Base-by-base conservation (phyloP, 2,888 invertebrate species). In the Andricus curvator region DNA sequence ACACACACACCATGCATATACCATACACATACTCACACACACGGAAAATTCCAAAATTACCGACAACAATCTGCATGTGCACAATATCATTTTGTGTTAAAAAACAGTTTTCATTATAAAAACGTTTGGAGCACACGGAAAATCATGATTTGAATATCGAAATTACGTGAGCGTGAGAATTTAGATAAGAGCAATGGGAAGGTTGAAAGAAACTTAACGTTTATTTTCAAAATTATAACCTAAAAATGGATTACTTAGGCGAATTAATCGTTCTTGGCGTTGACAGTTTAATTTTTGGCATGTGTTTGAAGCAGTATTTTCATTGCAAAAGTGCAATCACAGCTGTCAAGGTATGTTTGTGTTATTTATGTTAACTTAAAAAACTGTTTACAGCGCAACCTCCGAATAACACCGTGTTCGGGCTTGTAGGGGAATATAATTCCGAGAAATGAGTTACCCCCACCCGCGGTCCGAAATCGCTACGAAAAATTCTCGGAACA, bases 181-280 rank as follows among this genome's bases (percentile, higher is more conserved):
- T n/a, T 51, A 51, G 1, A 51, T n/a, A 56, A 5, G 9, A 62
- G 25, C 15, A 62, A 62, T 25, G 62, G 25, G n/a, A 60, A 77
- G 64, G 66, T 70, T 62, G 68, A 80, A 82, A 81, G 77, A 84
- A 68, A 82, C 66, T 33, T n/a, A 4, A 67, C 56, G 66, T 78
- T 33, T 29, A 64, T 15, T 60, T 76, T 66, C 76, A 81, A 78
- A 85, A 87, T 85, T 81, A 80, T 89, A 89, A 89, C 88, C 85
- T 88, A 85, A 91, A 86, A 85, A 97, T 97, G 97, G 97, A 97
- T 90, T 96, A 96, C 92, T 90, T 97, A 82, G 96, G 96, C 44
- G 97, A 97, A 94, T 94, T 95, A 70, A 93, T 97, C 84, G 95
- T 96, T 33, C 93, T 97, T 77, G 96, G 96, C 48, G 94, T 97